Evolutionary conservation across 35 echinoderm and acorn worm species (phyloP), one percentile per base, ranked within the genome.

Genomic region (Hemicentrotus pulcherrimus): DNA sequence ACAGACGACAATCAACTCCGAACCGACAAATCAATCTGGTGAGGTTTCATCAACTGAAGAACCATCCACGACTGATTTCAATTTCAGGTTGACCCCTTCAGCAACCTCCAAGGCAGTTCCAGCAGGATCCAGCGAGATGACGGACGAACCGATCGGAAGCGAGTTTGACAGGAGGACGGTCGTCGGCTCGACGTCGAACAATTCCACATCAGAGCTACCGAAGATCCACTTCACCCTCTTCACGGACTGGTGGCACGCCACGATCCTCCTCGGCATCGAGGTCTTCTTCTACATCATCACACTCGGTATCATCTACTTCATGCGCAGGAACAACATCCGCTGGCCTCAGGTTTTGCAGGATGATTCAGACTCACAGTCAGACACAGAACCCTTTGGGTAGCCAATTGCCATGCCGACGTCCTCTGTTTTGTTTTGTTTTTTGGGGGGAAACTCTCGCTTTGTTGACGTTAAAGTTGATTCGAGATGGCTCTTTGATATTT

Each of bases 221-320:
- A 91, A 91, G 90, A 91, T 91, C 46, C 90, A 91, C 15, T 47
- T 91, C 46, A 91, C 90, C 3, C 24, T 91, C 46, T 91, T 91
- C 90, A 91, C 90, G 6, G 90, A 91, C 90, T 91, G 90, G 90
- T 91, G 90, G 90, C 90, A 91, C 31, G 90, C 90, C 30, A 91
- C 90, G 18, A 91, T 91, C 33, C 46, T 91, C 12, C 90, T 91
- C 3, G 90, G 90, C 35, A 24, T 91, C 32, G 90, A 91, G 46
- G 46, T 91, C 46, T 31, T 91, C 32, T 91, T 91, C 90, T 91
- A 91, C 90, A 22, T 91, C 32, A 47, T 91, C 18, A 91, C 90
- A 31, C 46, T 91, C 4, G 90, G 90, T 28, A 91, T 91, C 6
- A 91, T 91, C 46, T 91, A 91, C 33, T 91, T 91, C 46, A 91